Evolutionary conservation across 1,140 invertebrate genomes (phyloP).

Genomic region (Globodera ellingtonae): DNA sequence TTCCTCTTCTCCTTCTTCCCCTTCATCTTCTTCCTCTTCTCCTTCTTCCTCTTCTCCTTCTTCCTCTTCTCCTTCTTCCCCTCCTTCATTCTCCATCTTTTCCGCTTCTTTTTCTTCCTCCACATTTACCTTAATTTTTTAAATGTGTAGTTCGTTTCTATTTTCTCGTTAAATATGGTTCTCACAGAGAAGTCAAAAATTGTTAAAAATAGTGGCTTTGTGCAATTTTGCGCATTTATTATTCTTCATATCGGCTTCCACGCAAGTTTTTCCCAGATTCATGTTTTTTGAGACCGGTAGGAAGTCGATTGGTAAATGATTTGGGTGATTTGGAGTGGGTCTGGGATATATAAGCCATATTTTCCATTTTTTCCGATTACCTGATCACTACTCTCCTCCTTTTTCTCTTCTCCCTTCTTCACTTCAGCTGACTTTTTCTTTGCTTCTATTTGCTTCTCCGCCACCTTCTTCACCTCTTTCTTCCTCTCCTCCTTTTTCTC

Average conservation of each 20-base stretch:
- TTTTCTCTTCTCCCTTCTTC: background rate
- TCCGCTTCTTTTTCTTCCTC: conserved; percentile 2
- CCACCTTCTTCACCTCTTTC: background rate
- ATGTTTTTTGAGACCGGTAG: too few species aligned
- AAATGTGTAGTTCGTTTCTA: conserved; percentile 12
- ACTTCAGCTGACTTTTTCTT: background rate
- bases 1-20: conserved; percentile 7
- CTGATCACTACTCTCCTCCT: background rate
- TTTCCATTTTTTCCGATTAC: background rate
- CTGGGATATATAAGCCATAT: background rate
- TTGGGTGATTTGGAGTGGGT: too few species aligned
- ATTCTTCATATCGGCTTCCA: too few species aligned
- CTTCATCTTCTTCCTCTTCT: conserved; percentile 6
- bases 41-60: conserved; percentile 8
- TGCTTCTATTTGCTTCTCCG: conserved; percentile 29
- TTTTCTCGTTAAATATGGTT: too few species aligned
- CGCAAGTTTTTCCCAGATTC: too few species aligned
- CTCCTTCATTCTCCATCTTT: background rate
- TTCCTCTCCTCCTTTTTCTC: background rate
- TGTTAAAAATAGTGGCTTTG: too few species aligned
- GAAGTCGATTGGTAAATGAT: too few species aligned
- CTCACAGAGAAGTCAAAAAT: too few species aligned
- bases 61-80: conserved; percentile 12
- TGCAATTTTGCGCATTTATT: too few species aligned
- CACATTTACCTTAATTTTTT: conserved; percentile 21